Base-by-base conservation (phyloP, 2,797 vertebrate genomes). In the Xiphophorus birchmanni region DNA sequence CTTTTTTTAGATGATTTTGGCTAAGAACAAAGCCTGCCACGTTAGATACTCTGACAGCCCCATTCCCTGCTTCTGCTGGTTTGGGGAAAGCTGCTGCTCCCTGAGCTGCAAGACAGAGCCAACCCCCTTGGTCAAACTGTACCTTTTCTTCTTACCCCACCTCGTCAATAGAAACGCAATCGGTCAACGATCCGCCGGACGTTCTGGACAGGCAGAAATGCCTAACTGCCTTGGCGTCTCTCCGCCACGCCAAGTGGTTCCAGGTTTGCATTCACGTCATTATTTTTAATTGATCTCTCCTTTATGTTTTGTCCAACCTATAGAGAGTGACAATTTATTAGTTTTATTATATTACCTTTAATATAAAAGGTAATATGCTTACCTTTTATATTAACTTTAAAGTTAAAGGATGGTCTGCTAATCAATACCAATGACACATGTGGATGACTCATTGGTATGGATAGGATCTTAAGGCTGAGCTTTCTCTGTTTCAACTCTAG, bases 141-240 rank as follows among this genome's bases (percentile, higher is more conserved):
- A 95, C 98, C 98, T 98, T 99, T 97, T 99, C 98, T 99, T 98
- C 97, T 98, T 98, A 97, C 97, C 96, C 97, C 97, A 97, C 96
- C 96, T 95, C 97, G 97, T 97, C 97, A 97, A 95, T 98, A 99
- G 98, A 99, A 97, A 96, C 96, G 97, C 97, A 95, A 96, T 97
- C 97, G 96, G 96, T 96, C 97, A 97, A 93, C 97, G 97, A 97
- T 95, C 97, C 97, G 96, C 97, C 97, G 97, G 98, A 98, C 94
- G 96, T 98, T 96, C 97, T 99, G 98, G 98, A 99, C 97, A 99
- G 97, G 97, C 98, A 99, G 97, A 99, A 99, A 98, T 99, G 98
- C 96, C 98, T 99, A 95, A 96, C 97, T 96, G 97, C 98, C 96
- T 97, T 99, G 97, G 98, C 98, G 97, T 98, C 98, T 95, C 98